Percentiles rank a stretch among this genome's conserved stretches.
Evolutionary conservation across 1,140 invertebrate genomes (phyloP).

Genomic region (Zaprionus tsacasi): DNA sequence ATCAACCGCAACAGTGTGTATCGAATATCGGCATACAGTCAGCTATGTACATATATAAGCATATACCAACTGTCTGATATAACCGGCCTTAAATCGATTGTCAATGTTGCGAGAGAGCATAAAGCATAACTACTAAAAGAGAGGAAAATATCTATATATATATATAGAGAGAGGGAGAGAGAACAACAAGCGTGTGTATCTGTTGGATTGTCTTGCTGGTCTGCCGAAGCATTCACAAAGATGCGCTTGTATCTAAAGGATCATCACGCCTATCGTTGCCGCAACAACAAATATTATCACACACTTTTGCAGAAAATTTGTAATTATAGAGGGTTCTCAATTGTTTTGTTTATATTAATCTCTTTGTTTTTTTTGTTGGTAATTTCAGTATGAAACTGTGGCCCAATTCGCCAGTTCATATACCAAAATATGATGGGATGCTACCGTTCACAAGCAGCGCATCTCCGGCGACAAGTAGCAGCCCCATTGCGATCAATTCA

Average conservation of each 20-base stretch:
- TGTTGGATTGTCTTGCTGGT: slow-evolving; percentile 23
- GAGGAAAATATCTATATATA: background rate
- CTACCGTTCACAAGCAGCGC: slow-evolving; percentile 74
- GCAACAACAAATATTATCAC: slow-evolving; percentile 22
- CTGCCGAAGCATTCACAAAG: slow-evolving; percentile 62
- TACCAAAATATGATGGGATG: slow-evolving; percentile 84
- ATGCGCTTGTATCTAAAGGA: slow-evolving; percentile 76
- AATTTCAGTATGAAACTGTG: slow-evolving; percentile 79
- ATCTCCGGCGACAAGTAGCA: slow-evolving; percentile 69
- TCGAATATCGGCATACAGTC: slow-evolving; percentile 23
- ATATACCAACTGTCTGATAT: slow-evolving; percentile 1
- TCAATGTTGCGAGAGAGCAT: slow-evolving; percentile 17
- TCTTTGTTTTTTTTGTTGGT: background rate
- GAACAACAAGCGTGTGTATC: slow-evolving; percentile 20
- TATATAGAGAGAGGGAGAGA: background rate
- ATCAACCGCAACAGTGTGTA: slow-evolving; percentile 50
- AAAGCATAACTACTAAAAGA: slow-evolving; percentile 31
- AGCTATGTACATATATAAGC: background rate
- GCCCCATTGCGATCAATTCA: slow-evolving; percentile 83
- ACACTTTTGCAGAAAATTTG: slow-evolving; percentile 51
- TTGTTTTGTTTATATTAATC: background rate
- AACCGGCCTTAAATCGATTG: slow-evolving; percentile 10
- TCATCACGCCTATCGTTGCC: slow-evolving; percentile 54
- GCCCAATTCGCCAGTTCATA: slow-evolving; percentile 83
- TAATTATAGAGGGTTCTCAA: slow-evolving; percentile 25